Percentiles rank a stretch among this genome's conserved stretches.
phyloP scores from a whole-genome alignment of 2,797 vertebrate species.

The Picus viridis region DNA sequence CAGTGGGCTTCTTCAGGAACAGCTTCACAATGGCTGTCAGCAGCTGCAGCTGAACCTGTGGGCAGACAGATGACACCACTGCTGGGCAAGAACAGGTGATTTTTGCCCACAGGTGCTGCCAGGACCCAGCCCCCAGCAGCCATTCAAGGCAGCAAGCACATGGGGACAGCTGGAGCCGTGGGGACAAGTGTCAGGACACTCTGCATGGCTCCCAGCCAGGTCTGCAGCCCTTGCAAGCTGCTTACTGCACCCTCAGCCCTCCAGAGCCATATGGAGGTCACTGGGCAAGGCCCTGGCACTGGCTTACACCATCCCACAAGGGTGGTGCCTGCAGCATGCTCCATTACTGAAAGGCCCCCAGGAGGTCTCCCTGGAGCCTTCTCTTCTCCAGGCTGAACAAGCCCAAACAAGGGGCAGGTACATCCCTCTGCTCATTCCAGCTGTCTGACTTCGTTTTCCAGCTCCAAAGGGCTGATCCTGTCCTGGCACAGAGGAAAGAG shows the following conservation, averaged over 20 bases:
- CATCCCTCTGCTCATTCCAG: not conserved
- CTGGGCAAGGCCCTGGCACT: not conserved
- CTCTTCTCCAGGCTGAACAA: too few relatives aligned
- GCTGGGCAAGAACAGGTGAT: accelerated
- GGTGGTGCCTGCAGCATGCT: not conserved
- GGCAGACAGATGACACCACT: accelerated
- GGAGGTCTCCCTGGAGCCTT: too few relatives aligned
- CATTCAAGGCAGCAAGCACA: too few relatives aligned
- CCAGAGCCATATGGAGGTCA: not conserved
- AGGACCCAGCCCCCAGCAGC: not conserved
- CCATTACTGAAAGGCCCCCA: not conserved
- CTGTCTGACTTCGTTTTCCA: not conserved
- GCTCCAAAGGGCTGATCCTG: not conserved
- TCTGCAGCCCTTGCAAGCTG: not conserved
- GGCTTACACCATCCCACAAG: accelerated
- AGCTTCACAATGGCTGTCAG: conserved; percentile 96
- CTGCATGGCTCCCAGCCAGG: not conserved
- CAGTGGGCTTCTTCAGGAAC: conserved; percentile 97
- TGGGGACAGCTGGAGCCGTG: accelerated
- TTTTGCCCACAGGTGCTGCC: accelerated
- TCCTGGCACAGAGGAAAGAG: not conserved
- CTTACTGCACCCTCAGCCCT: not conserved
- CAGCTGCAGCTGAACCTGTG: conserved; percentile 93
- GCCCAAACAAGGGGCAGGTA: not conserved
- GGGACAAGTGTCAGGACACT: not conserved